Base-by-base conservation (phyloP, 2,888 invertebrate species). In the Toxonevra muliebris region DNA sequence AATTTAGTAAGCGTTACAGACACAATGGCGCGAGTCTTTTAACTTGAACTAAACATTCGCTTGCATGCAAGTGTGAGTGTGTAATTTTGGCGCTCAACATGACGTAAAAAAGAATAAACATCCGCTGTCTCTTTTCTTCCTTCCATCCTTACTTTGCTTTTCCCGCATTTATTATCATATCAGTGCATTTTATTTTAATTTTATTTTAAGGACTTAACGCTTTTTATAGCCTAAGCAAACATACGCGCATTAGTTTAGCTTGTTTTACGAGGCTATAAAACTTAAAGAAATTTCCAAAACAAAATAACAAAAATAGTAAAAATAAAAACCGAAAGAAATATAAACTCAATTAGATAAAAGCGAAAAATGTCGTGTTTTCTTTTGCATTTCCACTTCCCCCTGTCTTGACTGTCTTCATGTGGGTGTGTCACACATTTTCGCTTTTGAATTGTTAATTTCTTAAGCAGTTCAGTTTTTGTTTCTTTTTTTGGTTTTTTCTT, bases 191-290 rank as follows among this genome's bases (percentile, higher is more conserved):
- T 70, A 71, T 71, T 75, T 74, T 73, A 71, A 75, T 74, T 74
- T 72, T 55, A 69, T 75, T 75, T 75, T 74, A 75, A 75, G 75
- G 73, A 75, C 70, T 73, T 71, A 69, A 53, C 71, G 69, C 60
- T 69, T 71, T 72, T 73, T 71, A 69, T 69, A 62, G 69, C 72
- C 69, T 61, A 71, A 68, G 69, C 65, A 70, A 52, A 65, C 67
- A 71, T 61, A 71, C 71, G 66, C 62, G 68, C 69, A 68, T 71
- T 71, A 66, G 64, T 74, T 73, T 71, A 57, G 67, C 70, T 71
- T 65, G 66, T 73, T 75, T 73, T 72, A 73, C 54, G 72, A 70
- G 64, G 64, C 57, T 55, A 64, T 64, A 64, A 64, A 64, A 64
- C 55, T 64, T 64, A 64, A 64, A 64, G 48, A 57, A 64, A 64